phyloP scores from a whole-genome alignment of 2,888 invertebrate genomes.

The Drosophila basisetae region DNA sequence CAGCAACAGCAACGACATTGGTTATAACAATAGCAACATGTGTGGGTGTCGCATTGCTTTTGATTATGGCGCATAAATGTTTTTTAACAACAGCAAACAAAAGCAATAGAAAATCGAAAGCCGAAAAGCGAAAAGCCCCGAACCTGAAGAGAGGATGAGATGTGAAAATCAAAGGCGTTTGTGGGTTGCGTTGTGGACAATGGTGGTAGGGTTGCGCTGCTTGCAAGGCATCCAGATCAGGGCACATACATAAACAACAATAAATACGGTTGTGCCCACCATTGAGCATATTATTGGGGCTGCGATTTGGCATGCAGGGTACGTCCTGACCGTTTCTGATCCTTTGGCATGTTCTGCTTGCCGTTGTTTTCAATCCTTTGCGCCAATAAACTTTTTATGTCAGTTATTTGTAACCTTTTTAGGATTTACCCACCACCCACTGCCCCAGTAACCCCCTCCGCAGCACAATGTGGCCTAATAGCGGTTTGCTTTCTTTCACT shows the following conservation, averaged over 20 bases:
- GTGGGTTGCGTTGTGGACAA: slow-evolving; percentile 32
- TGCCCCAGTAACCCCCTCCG: slow-evolving; percentile 1
- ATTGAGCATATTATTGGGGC: slow-evolving; percentile 57
- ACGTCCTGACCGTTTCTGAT: slow-evolving; percentile 41
- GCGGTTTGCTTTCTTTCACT: slow-evolving; percentile 65
- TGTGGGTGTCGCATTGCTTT: slow-evolving; percentile 67
- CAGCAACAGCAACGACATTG: slow-evolving; percentile 16
- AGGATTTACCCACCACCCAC: slow-evolving; percentile 47
- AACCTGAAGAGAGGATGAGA: slow-evolving; percentile 40
- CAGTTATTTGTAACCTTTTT: slow-evolving; percentile 77
- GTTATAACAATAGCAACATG: slow-evolving; percentile 56
- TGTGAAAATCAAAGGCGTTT: slow-evolving; percentile 53
- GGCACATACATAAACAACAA: slow-evolving; percentile 75
- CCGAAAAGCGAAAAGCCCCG: slow-evolving; percentile 37
- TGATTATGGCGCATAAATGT: slow-evolving; percentile 79
- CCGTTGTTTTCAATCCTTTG: slow-evolving; percentile 75
- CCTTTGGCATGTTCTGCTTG: slow-evolving; percentile 34
- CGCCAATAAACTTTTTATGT: slow-evolving; percentile 79
- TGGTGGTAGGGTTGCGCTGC: not conserved
- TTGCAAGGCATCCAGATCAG: slow-evolving; percentile 43
- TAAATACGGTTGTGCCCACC: slow-evolving; percentile 67
- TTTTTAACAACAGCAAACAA: slow-evolving; percentile 77
- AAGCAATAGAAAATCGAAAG: slow-evolving; percentile 60
- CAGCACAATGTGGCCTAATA: slow-evolving; percentile 66
- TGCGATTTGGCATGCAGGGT: slow-evolving; percentile 66